Base-by-base conservation (phyloP, 1,140 invertebrate species). In the Listronotus oregonensis region DNA sequence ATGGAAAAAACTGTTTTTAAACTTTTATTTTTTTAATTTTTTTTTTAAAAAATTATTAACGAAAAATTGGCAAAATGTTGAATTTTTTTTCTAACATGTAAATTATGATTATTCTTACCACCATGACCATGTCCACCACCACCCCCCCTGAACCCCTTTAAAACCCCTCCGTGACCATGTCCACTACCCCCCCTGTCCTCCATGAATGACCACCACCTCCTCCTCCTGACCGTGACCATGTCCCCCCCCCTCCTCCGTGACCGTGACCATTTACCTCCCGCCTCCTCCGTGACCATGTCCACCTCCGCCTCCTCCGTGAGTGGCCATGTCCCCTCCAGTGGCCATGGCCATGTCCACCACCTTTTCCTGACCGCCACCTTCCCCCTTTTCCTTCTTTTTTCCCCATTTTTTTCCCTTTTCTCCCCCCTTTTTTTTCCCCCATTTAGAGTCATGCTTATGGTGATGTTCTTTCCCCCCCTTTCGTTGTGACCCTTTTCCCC, bases 331-430 rank as follows among this genome's bases (percentile, higher is more conserved):
- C 18, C 7, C 37, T 52, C 3, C 62, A 52, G 21, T 40, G 21
- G 5, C 59, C 59, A 12, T 37, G 34, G 1, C 34, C 61, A 57
- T 50, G 49, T 39, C 44, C 18, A n/a, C 50, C 44, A 44, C 64
- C n/a, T n/a, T 54, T 60, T 63, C 63, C 27, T 57, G 42, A 39
- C 54, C 52, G 9, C 66, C 71, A 17, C 70, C 67, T 17, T 42
- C 55, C 0, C n/a, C 65, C 69, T 9, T 50, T 43, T 1, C 68
- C 51, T 65, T 80, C 75, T 8, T 83, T 81, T 79, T 82, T 9
- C 75, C 71, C 85, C 85, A 87, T 64, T 85, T 85, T 68, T 86
- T 87, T 7, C 84, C 85, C 6, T 78, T 70, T 0, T 80, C 76
- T 12, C 83, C 76, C 0, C 76, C 82, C 1, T 77, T 78, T 46